A percentile compares a stretch with the other conserved stretches of the same genome.
These are phyloP conservation scores for Paratilapia polleni DNA, from an alignment of 2,113 vertebrate species.

Conservation along the genomic window DNA sequence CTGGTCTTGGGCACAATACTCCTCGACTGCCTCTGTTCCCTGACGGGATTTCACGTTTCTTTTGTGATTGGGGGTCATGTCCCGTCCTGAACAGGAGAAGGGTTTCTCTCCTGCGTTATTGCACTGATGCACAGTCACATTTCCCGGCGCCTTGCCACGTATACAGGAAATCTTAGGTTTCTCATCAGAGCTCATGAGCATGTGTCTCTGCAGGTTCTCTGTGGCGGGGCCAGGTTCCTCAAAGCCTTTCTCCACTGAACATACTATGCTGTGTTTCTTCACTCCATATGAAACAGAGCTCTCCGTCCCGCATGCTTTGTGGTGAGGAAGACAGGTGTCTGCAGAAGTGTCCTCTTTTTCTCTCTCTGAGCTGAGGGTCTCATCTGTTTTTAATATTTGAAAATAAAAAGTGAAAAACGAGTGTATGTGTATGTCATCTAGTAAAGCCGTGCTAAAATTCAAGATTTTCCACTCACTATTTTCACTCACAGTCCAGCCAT, in stretches of 20 bases:
- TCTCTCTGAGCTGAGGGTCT: conserved; percentile 20
- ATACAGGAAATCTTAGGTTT: conserved; percentile 30
- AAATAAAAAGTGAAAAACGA: conserved; percentile 13
- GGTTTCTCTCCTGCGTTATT: conserved; percentile 28
- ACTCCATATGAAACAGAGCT: not conserved
- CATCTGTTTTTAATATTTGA: conserved; percentile 34
- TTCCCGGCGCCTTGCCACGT: not conserved
- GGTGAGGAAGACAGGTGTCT: not conserved
- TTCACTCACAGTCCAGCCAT: conserved; percentile 65
- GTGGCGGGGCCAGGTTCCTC: not conserved
- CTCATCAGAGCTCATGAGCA: not conserved
- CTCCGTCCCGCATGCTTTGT: conserved; percentile 15
- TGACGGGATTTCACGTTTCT: conserved; percentile 9
- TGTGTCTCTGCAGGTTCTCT: conserved; percentile 4
- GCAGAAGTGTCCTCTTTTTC: conserved; percentile 15
- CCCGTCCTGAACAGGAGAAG: not conserved
- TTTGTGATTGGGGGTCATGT: conserved; percentile 6
- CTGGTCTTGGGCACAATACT: conserved; percentile 5
- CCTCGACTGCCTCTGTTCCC: not conserved
- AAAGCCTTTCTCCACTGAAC: not conserved
- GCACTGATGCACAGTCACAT: conserved; percentile 23
- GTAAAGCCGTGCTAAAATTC: not conserved
- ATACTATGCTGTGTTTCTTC: not conserved
- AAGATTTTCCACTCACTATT: conserved; percentile 59
- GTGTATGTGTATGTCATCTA: not conserved